Percentiles rank a stretch among this genome's conserved stretches.
Conservation (phyloP, 2,888 invertebrate genomes). For the Sphaerophoria rueppellii region DNA sequence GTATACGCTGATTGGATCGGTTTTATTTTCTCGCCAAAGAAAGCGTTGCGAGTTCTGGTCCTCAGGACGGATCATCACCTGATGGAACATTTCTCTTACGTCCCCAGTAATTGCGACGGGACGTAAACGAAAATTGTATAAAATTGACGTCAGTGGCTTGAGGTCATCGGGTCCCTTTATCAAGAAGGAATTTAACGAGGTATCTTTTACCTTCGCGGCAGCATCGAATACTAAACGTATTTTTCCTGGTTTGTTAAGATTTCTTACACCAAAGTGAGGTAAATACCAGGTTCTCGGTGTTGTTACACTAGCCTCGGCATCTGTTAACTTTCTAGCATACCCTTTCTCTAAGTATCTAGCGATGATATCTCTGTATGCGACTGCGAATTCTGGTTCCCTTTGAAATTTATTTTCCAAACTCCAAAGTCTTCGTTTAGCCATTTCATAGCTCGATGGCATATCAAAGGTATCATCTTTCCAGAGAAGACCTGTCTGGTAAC, state of each 20-base stretch:
- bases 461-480: slow-evolving; percentile 31
- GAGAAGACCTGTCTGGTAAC: slow-evolving; percentile 49
- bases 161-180: slow-evolving; percentile 68
- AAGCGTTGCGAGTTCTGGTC: slow-evolving; percentile 47
- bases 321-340: slow-evolving; percentile 54
- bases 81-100: slow-evolving; percentile 68
- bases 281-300: slow-evolving; percentile 74
- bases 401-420: slow-evolving; percentile 55
- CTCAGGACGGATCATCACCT: slow-evolving; percentile 51
- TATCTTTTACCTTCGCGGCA: slow-evolving; percentile 53
- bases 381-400: slow-evolving; percentile 31
- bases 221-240: slow-evolving; percentile 67
- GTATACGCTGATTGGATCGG: slow-evolving; percentile 42
- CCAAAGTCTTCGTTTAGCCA: slow-evolving; percentile 47
- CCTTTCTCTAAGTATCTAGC: slow-evolving; percentile 46
- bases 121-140: slow-evolving; percentile 59
- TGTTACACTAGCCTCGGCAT: slow-evolving; percentile 28
- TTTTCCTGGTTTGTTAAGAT: slow-evolving; percentile 63
- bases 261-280: slow-evolving; percentile 71
- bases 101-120: slow-evolving; percentile 59
- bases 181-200: slow-evolving; percentile 56
- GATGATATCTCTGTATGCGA: slow-evolving; percentile 36
- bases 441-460: slow-evolving; percentile 32
- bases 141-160: slow-evolving; percentile 46
- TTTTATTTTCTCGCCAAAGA: slow-evolving; percentile 48